Conservation (phyloP, 1,140 invertebrate genomes). For the Drosophila chauvacae region DNA sequence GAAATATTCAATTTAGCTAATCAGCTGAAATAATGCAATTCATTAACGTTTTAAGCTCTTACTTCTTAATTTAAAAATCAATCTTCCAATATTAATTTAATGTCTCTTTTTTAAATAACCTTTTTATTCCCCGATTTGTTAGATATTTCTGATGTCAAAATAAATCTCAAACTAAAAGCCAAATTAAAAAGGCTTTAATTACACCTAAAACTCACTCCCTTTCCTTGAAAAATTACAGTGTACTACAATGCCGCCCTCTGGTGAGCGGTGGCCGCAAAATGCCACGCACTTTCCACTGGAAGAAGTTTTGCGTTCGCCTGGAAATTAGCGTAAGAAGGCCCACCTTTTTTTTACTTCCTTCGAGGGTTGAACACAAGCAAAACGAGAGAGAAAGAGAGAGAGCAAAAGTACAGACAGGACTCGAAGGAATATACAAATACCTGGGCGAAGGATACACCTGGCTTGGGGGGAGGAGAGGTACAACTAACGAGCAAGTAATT, state of each 20-base stretch:
- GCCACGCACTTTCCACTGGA: constrained; percentile 78
- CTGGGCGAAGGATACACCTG: constrained; percentile 28
- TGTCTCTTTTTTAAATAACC: neutral
- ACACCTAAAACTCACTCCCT: neutral
- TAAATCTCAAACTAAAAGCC: no score
- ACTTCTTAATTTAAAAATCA: neutral
- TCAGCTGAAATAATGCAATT: no score
- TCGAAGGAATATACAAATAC: constrained; percentile 25
- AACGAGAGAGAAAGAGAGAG: neutral
- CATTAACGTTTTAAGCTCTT: no score
- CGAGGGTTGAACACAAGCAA: constrained; percentile 8
- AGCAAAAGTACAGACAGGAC: constrained; percentile 8
- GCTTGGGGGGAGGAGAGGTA: constrained; percentile 1
- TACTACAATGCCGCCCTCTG: constrained; percentile 59
- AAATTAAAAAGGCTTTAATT: neutral
- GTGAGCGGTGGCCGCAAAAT: constrained; percentile 30
- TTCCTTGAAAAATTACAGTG: constrained; percentile 1
- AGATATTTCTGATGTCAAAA: neutral
- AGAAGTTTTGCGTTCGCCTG: constrained; percentile 60
- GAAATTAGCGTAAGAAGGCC: constrained; percentile 56
- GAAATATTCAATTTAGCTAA: no score
- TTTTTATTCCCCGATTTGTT: neutral
- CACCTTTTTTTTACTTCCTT: constrained; percentile 22
- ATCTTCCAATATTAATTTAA: neutral
- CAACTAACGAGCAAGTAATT: constrained; percentile 80